Percentiles rank a stretch among this genome's conserved stretches.
Conservation (phyloP, 2,888 invertebrate species). For the Mesorhabditis spiculigera region DNA sequence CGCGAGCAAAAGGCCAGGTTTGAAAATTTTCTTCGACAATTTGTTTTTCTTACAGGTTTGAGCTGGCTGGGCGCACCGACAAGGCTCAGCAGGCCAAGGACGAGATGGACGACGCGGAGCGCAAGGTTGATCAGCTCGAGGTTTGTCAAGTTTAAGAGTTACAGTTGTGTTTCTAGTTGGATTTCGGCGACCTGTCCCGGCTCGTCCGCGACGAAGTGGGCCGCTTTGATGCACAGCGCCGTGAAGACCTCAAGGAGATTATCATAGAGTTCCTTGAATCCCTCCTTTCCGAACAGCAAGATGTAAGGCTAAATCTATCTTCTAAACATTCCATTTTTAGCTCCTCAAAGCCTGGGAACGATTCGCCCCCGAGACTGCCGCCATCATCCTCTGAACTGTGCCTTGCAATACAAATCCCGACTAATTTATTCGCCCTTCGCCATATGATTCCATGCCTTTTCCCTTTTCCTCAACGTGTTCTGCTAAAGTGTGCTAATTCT, state of each 20-base stretch:
- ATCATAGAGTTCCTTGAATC: conserved; percentile 87
- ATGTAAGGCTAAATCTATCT: conserved; percentile 66
- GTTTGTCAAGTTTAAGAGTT: conserved; percentile 8
- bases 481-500: no score
- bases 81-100: conserved; percentile 81
- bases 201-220: conserved; percentile 71
- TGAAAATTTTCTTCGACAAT: conserved; percentile 9
- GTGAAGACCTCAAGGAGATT: conserved; percentile 86
- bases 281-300: conserved; percentile 88
- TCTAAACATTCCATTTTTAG: conserved; percentile 63
- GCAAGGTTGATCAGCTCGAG: conserved; percentile 75
- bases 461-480: no score
- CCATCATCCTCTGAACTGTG: conserved; percentile 65
- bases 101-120: conserved; percentile 64
- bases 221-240: conserved; percentile 88
- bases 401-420: not conserved
- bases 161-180: conserved; percentile 11
- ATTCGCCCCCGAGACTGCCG: conserved; percentile 89
- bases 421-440: no score
- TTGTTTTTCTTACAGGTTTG: conserved; percentile 63
- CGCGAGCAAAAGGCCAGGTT: conserved; percentile 84
- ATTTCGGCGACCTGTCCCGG: conserved; percentile 74
- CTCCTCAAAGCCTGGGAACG: conserved; percentile 90
- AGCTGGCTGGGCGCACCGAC: conserved; percentile 82
- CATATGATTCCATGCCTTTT: no score